A percentile compares a stretch with the other conserved stretches of the same genome.
These are phyloP conservation scores for Liopterus haemorrhoidalis DNA, from an alignment of 2,888 invertebrate genomes.

Conservation along the genomic window DNA sequence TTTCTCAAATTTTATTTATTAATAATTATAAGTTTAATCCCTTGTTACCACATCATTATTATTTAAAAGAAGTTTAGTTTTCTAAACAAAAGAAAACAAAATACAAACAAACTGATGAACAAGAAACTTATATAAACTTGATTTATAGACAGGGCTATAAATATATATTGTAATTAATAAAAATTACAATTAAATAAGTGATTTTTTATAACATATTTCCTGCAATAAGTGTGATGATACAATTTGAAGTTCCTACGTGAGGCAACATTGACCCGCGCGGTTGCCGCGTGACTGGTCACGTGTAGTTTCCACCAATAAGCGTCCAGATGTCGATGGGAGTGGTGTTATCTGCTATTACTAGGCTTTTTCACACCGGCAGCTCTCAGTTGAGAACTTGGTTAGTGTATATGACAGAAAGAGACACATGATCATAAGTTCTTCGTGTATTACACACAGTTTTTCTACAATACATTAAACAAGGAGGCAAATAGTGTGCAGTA, in stretches of 20 bases:
- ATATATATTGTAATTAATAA: too few species aligned
- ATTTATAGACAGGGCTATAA: too few species aligned
- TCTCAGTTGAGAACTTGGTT: conserved; percentile 16
- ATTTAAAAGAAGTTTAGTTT: not conserved
- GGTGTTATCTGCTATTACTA: conserved; percentile 33
- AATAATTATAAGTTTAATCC: too few species aligned
- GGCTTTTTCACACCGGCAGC: conserved; percentile 18
- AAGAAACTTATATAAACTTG: too few species aligned
- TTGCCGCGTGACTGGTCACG: conserved; percentile 11
- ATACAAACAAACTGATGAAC: too few species aligned
- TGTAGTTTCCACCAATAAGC: conserved; percentile 23
- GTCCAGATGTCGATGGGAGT: conserved; percentile 36
- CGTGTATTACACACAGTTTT: not conserved
- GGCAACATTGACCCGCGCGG: conserved; percentile 3
- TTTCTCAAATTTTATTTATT: too few species aligned
- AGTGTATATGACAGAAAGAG: conserved; percentile 3
- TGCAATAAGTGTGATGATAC: too few species aligned
- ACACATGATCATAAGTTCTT: conserved; percentile 5
- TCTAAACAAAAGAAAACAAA: too few species aligned
- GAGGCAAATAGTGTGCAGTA: not conserved
- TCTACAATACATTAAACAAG: not conserved
- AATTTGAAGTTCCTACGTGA: too few species aligned
- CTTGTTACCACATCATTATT: not conserved
- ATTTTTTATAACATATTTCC: too few species aligned
- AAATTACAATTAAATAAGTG: too few species aligned